Conservation (phyloP, 2,888 invertebrate genomes). For the Sepiola atlantica region DNA sequence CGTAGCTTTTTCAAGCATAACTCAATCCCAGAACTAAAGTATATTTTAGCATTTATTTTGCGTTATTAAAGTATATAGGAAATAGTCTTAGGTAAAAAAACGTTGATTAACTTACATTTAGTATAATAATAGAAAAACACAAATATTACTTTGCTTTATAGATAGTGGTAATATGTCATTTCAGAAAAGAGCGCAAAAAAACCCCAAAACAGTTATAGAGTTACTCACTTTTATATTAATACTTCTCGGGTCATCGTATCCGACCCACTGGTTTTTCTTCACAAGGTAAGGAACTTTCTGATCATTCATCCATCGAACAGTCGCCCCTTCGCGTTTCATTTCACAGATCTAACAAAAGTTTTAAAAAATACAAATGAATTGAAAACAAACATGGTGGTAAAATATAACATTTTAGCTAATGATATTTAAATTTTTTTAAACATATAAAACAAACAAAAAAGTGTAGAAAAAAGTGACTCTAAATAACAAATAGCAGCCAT, state of each 20-base stretch:
- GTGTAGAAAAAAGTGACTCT: neutral
- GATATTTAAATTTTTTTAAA: too few relatives aligned
- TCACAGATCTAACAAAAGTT: slow-evolving; percentile 60
- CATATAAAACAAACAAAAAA: too few relatives aligned
- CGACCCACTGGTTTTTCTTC: slow-evolving; percentile 62
- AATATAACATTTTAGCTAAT: neutral
- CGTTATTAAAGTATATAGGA: too few relatives aligned
- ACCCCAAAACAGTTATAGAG: neutral
- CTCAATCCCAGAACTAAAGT: too few relatives aligned
- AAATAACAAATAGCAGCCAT: too few relatives aligned
- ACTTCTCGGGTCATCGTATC: slow-evolving; percentile 65
- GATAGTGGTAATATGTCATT: too few relatives aligned
- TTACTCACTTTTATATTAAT: slow-evolving; percentile 60
- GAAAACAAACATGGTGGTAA: neutral
- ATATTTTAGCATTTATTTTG: too few relatives aligned
- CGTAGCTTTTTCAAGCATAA: too few relatives aligned
- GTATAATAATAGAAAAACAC: too few relatives aligned
- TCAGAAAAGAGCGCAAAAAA: neutral
- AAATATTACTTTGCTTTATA: too few relatives aligned
- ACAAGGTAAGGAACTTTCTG: slow-evolving; percentile 80
- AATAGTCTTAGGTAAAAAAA: too few relatives aligned
- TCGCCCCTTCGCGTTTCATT: slow-evolving; percentile 54
- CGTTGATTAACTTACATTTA: too few relatives aligned
- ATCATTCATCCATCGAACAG: slow-evolving; percentile 73
- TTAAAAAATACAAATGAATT: neutral